These are phyloP conservation scores for Isichthys henryi DNA, from an alignment of 2,113 vertebrate genomes.

Conservation along the genomic window DNA sequence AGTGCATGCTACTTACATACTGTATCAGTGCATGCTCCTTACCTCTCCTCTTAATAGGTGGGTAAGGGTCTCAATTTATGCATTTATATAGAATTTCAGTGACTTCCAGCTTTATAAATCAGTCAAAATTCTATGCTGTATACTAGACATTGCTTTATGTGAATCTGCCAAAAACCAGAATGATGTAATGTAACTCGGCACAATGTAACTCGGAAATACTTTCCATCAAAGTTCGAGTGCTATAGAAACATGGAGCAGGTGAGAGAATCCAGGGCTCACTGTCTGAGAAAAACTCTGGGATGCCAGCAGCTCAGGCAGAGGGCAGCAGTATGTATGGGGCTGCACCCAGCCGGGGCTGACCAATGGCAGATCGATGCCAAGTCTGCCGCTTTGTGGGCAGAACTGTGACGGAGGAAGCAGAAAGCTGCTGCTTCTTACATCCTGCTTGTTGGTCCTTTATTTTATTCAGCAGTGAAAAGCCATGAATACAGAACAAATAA, in stretches of 20 bases:
- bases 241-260: neutral
- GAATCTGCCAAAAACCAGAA: neutral
- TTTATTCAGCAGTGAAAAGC: conserved; percentile 99
- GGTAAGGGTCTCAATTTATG: neutral
- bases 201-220: no score
- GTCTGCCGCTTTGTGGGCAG: conserved; percentile 44
- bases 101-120: neutral
- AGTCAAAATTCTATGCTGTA: neutral
- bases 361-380: neutral
- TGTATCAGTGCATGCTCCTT: no score
- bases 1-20: no score
- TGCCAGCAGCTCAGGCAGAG: neutral
- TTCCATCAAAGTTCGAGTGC: neutral
- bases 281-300: neutral
- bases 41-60: neutral
- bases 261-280: neutral
- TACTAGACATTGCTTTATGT: neutral
- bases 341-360: neutral
- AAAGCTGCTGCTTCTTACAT: conserved; percentile 97
- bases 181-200: neutral
- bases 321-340: neutral
- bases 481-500: conserved; percentile 99
- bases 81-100: neutral
- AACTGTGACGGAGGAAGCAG: conserved; percentile 92
- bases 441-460: conserved; percentile 99